Percentiles rank a stretch among this genome's conserved stretches.
Evolutionary conservation across 2,888 invertebrate species (phyloP).

Genomic region (Pristionchus entomophagus): DNA sequence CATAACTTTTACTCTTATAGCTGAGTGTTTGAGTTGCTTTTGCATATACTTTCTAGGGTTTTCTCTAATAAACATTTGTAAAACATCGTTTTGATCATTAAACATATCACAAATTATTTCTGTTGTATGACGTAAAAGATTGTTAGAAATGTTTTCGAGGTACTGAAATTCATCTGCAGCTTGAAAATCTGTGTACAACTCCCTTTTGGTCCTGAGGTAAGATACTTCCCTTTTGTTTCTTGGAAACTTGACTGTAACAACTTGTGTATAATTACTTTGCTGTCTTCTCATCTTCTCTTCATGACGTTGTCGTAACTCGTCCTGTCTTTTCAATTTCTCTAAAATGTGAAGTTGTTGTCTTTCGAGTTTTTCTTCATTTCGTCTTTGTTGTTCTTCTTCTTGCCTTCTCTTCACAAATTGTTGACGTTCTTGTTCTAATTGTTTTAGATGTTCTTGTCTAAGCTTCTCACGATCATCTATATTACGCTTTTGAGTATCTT

Average conservation of each 20-base stretch:
- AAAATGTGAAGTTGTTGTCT: neutral
- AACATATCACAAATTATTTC: conserved; percentile 51
- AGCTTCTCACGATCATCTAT: no score
- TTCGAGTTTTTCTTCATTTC: conserved; percentile 36
- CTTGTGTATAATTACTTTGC: no score
- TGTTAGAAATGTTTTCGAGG: conserved; percentile 56
- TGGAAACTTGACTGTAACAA: no score
- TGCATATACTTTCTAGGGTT: conserved; percentile 52
- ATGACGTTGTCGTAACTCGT: neutral
- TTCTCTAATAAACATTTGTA: conserved; percentile 48
- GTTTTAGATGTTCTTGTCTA: neutral
- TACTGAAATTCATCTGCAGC: conserved; percentile 60
- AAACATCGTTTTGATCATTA: conserved; percentile 50
- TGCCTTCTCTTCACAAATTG: conserved; percentile 47
- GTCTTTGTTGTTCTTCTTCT: conserved; percentile 47
- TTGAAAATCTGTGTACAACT: conserved; percentile 56
- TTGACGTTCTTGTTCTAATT: neutral
- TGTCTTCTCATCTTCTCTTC: no score
- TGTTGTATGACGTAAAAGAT: conserved; percentile 54
- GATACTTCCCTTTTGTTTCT: no score
- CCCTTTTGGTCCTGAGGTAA: neutral
- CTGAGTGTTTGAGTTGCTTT: conserved; percentile 52
- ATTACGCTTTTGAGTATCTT: neutral
- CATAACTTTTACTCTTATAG: conserved; percentile 48
- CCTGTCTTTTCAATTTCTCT: neutral